These are phyloP conservation scores for Drosophila lowei DNA, from an alignment of 1,140 invertebrate species.

Conservation along the genomic window DNA sequence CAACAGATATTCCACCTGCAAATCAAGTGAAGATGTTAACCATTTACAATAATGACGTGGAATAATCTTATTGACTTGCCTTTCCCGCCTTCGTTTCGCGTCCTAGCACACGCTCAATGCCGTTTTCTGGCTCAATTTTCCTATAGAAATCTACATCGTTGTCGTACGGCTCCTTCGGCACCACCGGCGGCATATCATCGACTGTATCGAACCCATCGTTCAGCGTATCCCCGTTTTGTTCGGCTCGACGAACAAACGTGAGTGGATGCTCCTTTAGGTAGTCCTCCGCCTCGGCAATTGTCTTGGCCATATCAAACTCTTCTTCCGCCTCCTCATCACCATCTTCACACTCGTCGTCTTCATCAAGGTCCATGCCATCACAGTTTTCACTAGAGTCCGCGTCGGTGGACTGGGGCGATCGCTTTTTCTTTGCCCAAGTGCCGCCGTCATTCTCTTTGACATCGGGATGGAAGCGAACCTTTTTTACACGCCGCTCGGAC, in stretches of 20 bases:
- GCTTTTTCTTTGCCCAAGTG: conserved; percentile 68
- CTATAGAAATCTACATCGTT: conserved; percentile 62
- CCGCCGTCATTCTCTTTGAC: conserved; percentile 73
- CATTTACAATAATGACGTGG: not conserved
- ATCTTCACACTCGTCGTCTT: conserved; percentile 43
- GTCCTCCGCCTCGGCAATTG: conserved; percentile 74
- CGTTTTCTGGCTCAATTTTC: conserved; percentile 64
- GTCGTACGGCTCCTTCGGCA: conserved; percentile 23
- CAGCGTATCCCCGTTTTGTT: conserved; percentile 58
- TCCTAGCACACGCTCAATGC: conserved; percentile 69
- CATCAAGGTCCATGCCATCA: conserved; percentile 67
- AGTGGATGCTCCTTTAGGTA: conserved; percentile 75
- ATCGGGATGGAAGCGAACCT: conserved; percentile 75
- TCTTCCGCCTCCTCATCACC: conserved; percentile 61
- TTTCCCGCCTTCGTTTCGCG: conserved; percentile 75
- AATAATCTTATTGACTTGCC: conserved; percentile 15
- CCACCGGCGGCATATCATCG: conserved; percentile 44
- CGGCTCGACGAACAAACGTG: conserved; percentile 63
- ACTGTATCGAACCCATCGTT: conserved; percentile 38
- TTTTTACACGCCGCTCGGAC: conserved; percentile 52
- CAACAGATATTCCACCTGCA: conserved; percentile 69
- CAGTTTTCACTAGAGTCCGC: conserved; percentile 38
- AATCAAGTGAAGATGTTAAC: not conserved
- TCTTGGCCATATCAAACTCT: conserved; percentile 66
- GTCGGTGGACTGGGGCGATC: conserved; percentile 6